phyloP scores from a whole-genome alignment of 2,797 vertebrate species.

The Etheostoma perlongum region DNA sequence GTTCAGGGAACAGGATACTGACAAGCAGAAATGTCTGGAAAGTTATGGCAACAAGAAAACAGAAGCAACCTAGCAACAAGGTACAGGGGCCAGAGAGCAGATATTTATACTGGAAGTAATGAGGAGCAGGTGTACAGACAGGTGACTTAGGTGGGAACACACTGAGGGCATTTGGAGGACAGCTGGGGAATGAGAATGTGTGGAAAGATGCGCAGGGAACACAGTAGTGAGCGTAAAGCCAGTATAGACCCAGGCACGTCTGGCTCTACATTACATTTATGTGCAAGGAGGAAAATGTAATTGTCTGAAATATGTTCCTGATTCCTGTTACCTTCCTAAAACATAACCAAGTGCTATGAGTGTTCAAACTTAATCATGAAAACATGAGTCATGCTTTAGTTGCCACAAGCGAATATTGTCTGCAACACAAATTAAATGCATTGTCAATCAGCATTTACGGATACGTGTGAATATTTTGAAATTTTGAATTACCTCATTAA shows the following conservation, averaged over 20 bases:
- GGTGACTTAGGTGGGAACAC: not conserved
- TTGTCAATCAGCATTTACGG: not conserved
- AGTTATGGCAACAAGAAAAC: not conserved
- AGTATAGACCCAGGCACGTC: not conserved
- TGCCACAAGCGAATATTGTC: not conserved
- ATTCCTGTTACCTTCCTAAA: not conserved
- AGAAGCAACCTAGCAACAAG: not conserved
- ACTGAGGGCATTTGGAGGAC: conserved; percentile 7
- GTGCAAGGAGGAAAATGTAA: not conserved
- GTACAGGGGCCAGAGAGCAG: not conserved
- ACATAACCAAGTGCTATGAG: not conserved
- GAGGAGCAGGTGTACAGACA: conserved; percentile 7
- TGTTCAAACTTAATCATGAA: not conserved
- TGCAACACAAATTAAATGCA: not conserved
- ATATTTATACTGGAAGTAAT: conserved; percentile 6
- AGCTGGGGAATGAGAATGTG: not conserved
- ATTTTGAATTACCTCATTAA: not conserved
- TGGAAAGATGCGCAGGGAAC: conserved; percentile 3
- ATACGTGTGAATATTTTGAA: not conserved
- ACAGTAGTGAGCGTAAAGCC: not conserved
- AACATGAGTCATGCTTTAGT: not conserved
- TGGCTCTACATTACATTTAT: not conserved
- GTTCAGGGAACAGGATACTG: not conserved
- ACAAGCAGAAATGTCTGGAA: not conserved
- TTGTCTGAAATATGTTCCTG: not conserved